These are phyloP conservation scores for Drosophila quadrilineata DNA, from an alignment of 1,140 invertebrate genomes.

Conservation along the genomic window DNA sequence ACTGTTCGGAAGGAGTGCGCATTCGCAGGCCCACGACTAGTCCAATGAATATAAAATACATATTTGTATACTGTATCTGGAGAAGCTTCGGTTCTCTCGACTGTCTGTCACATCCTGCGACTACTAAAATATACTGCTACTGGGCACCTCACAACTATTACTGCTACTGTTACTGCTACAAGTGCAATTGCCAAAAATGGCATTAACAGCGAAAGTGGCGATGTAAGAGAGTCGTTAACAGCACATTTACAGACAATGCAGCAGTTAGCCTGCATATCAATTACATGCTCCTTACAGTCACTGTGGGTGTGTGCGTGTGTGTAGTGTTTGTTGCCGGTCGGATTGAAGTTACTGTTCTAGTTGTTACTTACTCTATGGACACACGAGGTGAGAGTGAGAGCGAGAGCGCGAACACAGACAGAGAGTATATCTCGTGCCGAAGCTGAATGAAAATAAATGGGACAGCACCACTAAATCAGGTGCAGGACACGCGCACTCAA, in stretches of 20 bases:
- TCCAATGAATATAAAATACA: no score
- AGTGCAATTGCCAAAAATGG: not conserved
- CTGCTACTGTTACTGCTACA: no score
- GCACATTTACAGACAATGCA: not conserved
- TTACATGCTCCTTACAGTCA: no score
- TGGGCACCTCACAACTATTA: no score
- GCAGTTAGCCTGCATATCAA: not conserved
- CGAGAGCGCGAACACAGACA: conserved; percentile 21
- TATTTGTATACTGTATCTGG: no score
- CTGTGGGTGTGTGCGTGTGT: no score
- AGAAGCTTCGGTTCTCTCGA: no score
- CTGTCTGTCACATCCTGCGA: no score
- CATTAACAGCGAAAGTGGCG: not conserved
- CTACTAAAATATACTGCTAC: no score
- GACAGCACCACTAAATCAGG: conserved; percentile 16
- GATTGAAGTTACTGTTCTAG: conserved; percentile 5
- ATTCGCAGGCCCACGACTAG: conserved; percentile 15
- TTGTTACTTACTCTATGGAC: not conserved
- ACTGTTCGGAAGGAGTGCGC: conserved; percentile 28
- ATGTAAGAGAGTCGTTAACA: not conserved
- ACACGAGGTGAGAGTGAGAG: no score
- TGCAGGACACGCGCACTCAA: conserved; percentile 53
- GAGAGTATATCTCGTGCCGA: conserved; percentile 17
- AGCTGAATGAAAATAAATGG: conserved; percentile 29
- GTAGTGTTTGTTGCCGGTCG: conserved; percentile 19